Percentiles rank a stretch among this genome's conserved stretches.
Evolutionary conservation across 2,797 vertebrate genomes (phyloP).

Genomic region (Heterohyrax brucei): DNA sequence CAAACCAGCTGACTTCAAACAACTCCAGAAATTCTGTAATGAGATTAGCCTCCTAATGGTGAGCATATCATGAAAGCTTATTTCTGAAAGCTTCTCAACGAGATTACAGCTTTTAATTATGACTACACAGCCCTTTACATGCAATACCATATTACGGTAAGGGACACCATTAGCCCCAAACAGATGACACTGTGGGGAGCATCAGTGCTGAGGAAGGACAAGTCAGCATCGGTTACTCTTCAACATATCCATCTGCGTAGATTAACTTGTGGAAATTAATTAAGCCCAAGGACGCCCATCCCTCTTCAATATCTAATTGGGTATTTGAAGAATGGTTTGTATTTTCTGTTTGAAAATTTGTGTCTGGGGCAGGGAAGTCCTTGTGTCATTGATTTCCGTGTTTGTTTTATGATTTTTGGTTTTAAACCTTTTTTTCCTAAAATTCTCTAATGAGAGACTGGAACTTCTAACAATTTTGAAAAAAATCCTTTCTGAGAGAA

Average conservation of each 20-base stretch:
- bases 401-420: background rate
- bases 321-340: background rate
- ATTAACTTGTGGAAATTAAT: background rate
- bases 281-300: background rate
- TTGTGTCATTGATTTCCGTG: background rate
- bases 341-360: background rate
- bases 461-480: background rate
- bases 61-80: background rate
- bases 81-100: constrained; percentile 33
- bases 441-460: background rate
- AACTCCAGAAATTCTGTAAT: background rate
- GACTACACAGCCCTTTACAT: background rate
- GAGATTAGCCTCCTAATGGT: background rate
- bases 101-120: constrained; percentile 31
- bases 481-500: background rate
- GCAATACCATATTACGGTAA: background rate
- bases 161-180: background rate
- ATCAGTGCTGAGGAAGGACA: background rate
- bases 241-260: background rate
- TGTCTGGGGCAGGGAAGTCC: fast-evolving
- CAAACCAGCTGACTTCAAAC: background rate
- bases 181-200: background rate
- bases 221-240: background rate
- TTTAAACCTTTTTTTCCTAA: background rate
- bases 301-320: background rate